phyloP scores from a whole-genome alignment of 2,888 invertebrate genomes.

The Pristionchus fissidentatus region DNA sequence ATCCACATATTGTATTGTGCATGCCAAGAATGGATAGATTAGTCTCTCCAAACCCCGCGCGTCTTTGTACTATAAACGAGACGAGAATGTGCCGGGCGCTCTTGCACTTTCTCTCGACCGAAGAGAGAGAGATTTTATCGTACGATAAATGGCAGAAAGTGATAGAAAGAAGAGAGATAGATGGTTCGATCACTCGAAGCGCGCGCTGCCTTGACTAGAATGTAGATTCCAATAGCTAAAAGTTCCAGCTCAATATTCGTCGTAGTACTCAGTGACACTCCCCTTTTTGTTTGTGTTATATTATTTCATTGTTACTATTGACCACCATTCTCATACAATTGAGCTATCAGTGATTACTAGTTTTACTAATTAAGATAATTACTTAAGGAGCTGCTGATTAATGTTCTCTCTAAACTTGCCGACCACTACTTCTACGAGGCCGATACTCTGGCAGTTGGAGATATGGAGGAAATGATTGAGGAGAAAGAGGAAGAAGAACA shows the following conservation, averaged over 20 bases:
- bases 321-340: no score
- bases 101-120: neutral
- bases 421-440: constrained; percentile 35
- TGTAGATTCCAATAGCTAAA: no score
- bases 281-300: neutral
- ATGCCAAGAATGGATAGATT: no score
- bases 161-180: constrained; percentile 11
- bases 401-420: neutral
- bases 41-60: neutral
- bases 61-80: neutral
- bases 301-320: neutral
- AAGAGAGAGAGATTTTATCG: constrained; percentile 7
- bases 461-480: constrained; percentile 11
- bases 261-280: neutral
- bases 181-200: neutral
- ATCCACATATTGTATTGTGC: no score
- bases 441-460: neutral
- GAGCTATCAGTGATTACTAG: neutral
- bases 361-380: neutral
- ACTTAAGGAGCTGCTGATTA: neutral
- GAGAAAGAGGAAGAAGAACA: constrained; percentile 1
- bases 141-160: constrained; percentile 1
- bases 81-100: neutral
- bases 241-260: no score
- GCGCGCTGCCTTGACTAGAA: neutral